Evolutionary conservation across 2,797 vertebrate species (phyloP), one percentile per base, ranked within the genome.

Genomic region (Spatula versicolor): DNA sequence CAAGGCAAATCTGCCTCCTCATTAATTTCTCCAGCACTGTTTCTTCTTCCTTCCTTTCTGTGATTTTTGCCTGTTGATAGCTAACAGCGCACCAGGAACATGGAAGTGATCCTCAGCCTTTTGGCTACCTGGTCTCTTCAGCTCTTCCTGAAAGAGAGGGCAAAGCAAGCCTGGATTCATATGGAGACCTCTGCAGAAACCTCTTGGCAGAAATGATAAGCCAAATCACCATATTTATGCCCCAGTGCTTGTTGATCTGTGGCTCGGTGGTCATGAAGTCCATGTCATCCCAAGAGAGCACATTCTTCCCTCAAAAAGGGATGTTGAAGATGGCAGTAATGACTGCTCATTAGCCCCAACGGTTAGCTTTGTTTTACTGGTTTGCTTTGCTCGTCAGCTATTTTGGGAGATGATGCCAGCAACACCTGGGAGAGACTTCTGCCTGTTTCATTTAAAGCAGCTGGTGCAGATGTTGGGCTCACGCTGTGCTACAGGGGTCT

Each of bases 401-500:
- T 59, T 28, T 79, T 39, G 72, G 35, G 15, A 85, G 18, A 67
- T 8, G 7, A 4, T 3, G 0, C 15, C 75, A 67, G 45, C 37
- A 59, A 28, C 6, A 28, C 13, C 22, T 56, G 55, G 60, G n/a
- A 11, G 35, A 59, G 46, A 25, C 16, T 66, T 85, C 63, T 79
- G 18, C n/a, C 71, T 31, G 25, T 45, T 68, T 46, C 10, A 1
- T n/a, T n/a, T 19, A 6, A 39, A 66, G 71, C 33, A 76, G 50
- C 41, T 54, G 81, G 28, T 3, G 41, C 28, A 54, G 41, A 23
- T 2, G 19, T 4, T 0, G 1, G n/a, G 33, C 22, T 85, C 17
- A 11, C 1, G 0, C 20, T 1, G 0, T 18, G 30, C 18, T 37
- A 3, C 0, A 1, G 10, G 19, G 84, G 6, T 37, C 17, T 15